Conservation (phyloP, 2,797 vertebrate genomes). For the Artibeus lituratus region DNA sequence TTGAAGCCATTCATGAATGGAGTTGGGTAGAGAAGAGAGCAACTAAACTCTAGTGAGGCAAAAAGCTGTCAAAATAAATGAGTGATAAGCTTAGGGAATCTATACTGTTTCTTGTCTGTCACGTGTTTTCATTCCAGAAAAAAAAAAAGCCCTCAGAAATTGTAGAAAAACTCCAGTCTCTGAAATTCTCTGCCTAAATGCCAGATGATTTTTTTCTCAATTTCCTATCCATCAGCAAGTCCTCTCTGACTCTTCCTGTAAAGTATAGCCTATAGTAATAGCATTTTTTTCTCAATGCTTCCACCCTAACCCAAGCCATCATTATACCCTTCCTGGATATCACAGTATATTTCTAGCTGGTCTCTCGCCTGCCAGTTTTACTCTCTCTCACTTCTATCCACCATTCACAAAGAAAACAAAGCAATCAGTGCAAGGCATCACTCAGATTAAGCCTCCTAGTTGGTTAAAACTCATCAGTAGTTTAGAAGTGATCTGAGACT, state of each 20-base stretch:
- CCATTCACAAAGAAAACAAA: neutral
- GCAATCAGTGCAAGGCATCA: neutral
- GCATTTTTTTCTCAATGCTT: neutral
- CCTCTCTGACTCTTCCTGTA: neutral
- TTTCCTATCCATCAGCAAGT: neutral
- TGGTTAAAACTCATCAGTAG: neutral
- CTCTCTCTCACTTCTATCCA: neutral
- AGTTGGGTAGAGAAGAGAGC: neutral
- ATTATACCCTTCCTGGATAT: neutral
- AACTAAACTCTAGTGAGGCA: neutral
- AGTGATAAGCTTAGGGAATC: neutral
- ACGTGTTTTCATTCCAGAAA: neutral
- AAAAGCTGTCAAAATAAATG: slow-evolving; percentile 17
- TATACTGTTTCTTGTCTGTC: neutral
- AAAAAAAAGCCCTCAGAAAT: neutral
- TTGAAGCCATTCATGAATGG: neutral
- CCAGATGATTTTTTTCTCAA: neutral
- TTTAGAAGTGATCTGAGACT: neutral
- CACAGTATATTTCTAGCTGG: neutral
- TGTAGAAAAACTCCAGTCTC: neutral
- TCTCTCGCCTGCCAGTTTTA: neutral
- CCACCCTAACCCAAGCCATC: neutral
- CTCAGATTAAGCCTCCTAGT: neutral
- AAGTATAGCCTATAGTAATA: neutral
- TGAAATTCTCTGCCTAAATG: neutral